Base-by-base conservation (phyloP, 2,888 invertebrate genomes). In the Dasypolia templi region DNA sequence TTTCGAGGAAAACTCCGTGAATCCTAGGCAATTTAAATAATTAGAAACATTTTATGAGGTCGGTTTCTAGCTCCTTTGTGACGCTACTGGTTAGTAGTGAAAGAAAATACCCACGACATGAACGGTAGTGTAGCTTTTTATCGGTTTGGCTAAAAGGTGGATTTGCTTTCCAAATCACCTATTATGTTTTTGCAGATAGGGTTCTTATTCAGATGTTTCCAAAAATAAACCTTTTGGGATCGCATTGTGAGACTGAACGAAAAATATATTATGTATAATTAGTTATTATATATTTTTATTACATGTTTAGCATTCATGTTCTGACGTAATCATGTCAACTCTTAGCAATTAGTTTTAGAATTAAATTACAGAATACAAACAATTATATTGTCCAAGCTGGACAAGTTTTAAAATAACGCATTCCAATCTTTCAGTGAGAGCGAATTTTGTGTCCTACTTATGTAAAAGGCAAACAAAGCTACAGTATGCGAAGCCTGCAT, bases 291-390 rank as follows among this genome's bases (percentile, higher is more conserved):
- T 72, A n/a, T 77, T 72, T 79, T 71, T 79, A 51, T 51, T 71
- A 62, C 62, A 62, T 62, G 56, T 32, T 49, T 70, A 55, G 71
- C 53, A 79, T 42, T 72, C 72, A 69, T 39, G 53, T 53, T 61
- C 70, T 61, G 65, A 49, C 49, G 39, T 71, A 56, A 56, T 51
- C 19, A 51, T 67, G 44, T 63, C 72, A 32, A 63, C 56, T 70
- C 19, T 72, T 77, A 80, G 74, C 55, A 26, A 46, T 77, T 73
- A 59, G 74, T 64, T 58, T 79, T 77, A 80, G 63, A 58, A 58
- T 79, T 79, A 35, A 62, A 44, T 80, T 58, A 73, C 58, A 63
- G 66, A 77, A 77, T 77, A 77, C 49, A 58, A 77, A 67, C 49
- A 44, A 58, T 55, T 59, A 35, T 51, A 51, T 22, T n/a, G 44